Conservation (phyloP, 1,140 invertebrate genomes). For the Drosophila cardini region DNA sequence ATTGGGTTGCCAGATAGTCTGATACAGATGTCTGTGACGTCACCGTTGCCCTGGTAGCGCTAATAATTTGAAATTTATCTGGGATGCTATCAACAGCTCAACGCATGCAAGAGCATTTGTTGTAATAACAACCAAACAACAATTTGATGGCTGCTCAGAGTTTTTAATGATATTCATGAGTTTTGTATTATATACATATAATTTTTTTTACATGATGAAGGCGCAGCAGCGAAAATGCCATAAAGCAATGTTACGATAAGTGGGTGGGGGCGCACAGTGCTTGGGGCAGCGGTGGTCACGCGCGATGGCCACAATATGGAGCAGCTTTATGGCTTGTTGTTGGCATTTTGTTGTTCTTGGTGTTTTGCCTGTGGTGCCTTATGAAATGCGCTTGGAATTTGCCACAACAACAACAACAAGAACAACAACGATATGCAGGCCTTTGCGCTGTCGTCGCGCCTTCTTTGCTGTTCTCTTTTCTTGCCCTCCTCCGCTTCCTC, state of each 20-base stretch:
- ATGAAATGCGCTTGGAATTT: conserved; percentile 83
- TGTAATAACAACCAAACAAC: conserved; percentile 54
- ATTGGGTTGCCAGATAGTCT: neutral
- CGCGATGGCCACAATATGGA: conserved; percentile 67
- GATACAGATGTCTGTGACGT: neutral
- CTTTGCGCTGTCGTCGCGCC: conserved; percentile 50
- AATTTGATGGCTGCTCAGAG: conserved; percentile 42
- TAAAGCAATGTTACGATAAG: conserved; percentile 53
- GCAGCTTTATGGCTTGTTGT: conserved; percentile 49
- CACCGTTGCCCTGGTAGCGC: neutral
- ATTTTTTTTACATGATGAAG: conserved; percentile 57
- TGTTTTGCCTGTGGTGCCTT: conserved; percentile 73
- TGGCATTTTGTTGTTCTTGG: conserved; percentile 17
- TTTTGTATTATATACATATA: conserved; percentile 54
- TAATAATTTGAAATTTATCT: conserved; percentile 39
- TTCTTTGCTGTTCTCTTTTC: conserved; percentile 43
- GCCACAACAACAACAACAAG: conserved; percentile 38
- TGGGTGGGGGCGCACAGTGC: conserved; percentile 53
- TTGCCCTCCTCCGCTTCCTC: neutral
- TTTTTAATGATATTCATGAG: conserved; percentile 78
- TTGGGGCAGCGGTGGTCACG: conserved; percentile 68
- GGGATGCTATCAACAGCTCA: conserved; percentile 15
- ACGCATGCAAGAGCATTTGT: conserved; percentile 49
- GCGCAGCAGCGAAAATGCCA: conserved; percentile 41
- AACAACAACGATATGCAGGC: conserved; percentile 45